These are phyloP conservation scores for Podargus strigoides DNA, from an alignment of 2,797 vertebrate species.

Conservation along the genomic window DNA sequence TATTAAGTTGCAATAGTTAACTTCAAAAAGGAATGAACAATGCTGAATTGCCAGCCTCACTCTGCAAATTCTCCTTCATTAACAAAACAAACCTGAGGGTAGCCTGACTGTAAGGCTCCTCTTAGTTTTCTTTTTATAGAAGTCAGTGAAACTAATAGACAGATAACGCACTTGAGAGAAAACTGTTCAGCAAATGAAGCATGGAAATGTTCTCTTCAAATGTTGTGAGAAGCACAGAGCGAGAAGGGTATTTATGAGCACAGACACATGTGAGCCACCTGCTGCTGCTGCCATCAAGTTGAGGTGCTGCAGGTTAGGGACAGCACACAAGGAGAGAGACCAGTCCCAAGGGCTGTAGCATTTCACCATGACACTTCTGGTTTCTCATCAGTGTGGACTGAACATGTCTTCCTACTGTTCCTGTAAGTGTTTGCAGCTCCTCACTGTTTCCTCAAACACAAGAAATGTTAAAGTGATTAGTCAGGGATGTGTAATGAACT, in stretches of 20 bases:
- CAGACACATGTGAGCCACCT: rapidly evolving
- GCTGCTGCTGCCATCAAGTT: rapidly evolving
- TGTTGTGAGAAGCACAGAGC: rapidly evolving
- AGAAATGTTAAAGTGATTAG: neutral
- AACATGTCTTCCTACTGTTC: neutral
- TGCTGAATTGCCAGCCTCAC: neutral
- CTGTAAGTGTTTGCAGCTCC: neutral
- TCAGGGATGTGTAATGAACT: rapidly evolving
- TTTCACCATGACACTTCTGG: neutral
- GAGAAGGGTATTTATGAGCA: neutral
- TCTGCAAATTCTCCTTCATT: neutral
- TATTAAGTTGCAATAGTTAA: neutral
- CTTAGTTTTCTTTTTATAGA: neutral
- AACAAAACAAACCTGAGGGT: neutral
- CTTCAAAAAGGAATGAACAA: neutral
- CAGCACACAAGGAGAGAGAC: rapidly evolving
- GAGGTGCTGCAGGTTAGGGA: neutral
- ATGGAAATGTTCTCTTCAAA: neutral
- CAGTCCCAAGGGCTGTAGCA: neutral
- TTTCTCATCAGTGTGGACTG: neutral
- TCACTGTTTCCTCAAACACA: neutral
- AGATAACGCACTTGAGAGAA: neutral
- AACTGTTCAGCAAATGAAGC: neutral
- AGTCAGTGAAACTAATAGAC: neutral
- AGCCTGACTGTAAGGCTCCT: neutral